These are phyloP conservation scores for Hypercompe scribonia DNA, from an alignment of 2,888 invertebrate genomes.

Conservation along the genomic window DNA sequence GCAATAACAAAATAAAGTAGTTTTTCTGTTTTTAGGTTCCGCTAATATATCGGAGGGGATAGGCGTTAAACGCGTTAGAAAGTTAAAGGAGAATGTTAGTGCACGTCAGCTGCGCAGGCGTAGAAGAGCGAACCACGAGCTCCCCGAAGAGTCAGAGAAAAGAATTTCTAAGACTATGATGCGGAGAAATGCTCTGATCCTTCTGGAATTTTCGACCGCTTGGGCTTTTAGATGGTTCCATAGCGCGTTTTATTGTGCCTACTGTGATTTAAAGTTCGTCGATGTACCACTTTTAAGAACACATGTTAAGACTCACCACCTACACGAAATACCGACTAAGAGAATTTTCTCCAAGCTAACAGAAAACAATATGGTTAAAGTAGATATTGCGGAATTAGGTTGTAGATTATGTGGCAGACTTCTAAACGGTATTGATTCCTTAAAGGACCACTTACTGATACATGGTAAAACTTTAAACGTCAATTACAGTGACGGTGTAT, in stretches of 20 bases:
- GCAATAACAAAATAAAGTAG: conserved; percentile 38
- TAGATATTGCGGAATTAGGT: conserved; percentile 71
- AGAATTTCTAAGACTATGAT: conserved; percentile 80
- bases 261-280: conserved; percentile 74
- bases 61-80: conserved; percentile 69
- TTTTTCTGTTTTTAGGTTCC: conserved; percentile 75
- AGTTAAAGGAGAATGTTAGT: conserved; percentile 78
- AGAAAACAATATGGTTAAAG: conserved; percentile 81
- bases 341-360: conserved; percentile 74
- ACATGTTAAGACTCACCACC: conserved; percentile 67
- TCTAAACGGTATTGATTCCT: conserved; percentile 60
- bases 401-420: conserved; percentile 70
- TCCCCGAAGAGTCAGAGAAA: conserved; percentile 77
- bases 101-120: conserved; percentile 80
- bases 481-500: conserved; percentile 74
- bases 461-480: conserved; percentile 65
- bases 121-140: conserved; percentile 77
- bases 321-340: conserved; percentile 65
- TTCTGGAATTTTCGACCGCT: conserved; percentile 77
- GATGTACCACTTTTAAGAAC: conserved; percentile 66
- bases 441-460: conserved; percentile 70
- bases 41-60: conserved; percentile 62
- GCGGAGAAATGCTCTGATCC: conserved; percentile 74
- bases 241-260: conserved; percentile 77
- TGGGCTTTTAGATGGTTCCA: conserved; percentile 82